Percentiles rank a stretch among this genome's conserved stretches.
phyloP scores from a whole-genome alignment of 2,797 vertebrate species.

The Harpagifer antarcticus region DNA sequence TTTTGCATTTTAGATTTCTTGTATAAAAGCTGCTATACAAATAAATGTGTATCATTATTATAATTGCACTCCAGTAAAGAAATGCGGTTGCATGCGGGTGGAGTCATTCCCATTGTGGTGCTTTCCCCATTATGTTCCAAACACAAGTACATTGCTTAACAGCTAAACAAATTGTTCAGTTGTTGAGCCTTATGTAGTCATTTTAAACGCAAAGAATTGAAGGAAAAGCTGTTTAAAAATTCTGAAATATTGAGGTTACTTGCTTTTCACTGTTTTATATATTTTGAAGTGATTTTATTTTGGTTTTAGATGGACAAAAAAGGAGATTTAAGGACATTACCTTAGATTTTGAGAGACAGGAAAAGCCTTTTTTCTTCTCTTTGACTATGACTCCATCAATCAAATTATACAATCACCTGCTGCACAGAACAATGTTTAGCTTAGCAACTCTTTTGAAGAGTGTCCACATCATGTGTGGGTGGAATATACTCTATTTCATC shows the following conservation, averaged over 20 bases:
- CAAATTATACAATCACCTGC: slow-evolving; percentile 16
- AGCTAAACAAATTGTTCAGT: slow-evolving; percentile 8
- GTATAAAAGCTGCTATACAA: too few relatives aligned
- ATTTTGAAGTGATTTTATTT: too few relatives aligned
- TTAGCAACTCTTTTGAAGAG: slow-evolving; percentile 28
- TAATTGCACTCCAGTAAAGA: neutral
- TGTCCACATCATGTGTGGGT: slow-evolving; percentile 33
- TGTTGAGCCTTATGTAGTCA: slow-evolving; percentile 38
- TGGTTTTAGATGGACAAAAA: too few relatives aligned
- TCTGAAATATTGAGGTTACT: neutral
- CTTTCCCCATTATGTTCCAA: slow-evolving; percentile 2
- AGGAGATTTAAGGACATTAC: too few relatives aligned
- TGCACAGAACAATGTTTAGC: slow-evolving; percentile 23
- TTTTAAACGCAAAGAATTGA: too few relatives aligned
- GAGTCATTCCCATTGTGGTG: slow-evolving; percentile 20
- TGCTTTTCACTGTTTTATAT: too few relatives aligned
- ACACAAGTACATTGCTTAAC: slow-evolving; percentile 6
- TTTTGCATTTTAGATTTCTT: too few relatives aligned
- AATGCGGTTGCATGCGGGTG: neutral
- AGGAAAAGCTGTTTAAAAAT: too few relatives aligned
- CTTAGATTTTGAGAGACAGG: too few relatives aligned
- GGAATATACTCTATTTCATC: slow-evolving; percentile 37
- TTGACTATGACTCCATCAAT: too few relatives aligned
- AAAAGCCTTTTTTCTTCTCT: too few relatives aligned
- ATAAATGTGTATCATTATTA: too few relatives aligned